Percentiles rank a stretch among this genome's conserved stretches.
Conservation (phyloP, 2,113 vertebrate species). For the Cercopithecus mona region DNA sequence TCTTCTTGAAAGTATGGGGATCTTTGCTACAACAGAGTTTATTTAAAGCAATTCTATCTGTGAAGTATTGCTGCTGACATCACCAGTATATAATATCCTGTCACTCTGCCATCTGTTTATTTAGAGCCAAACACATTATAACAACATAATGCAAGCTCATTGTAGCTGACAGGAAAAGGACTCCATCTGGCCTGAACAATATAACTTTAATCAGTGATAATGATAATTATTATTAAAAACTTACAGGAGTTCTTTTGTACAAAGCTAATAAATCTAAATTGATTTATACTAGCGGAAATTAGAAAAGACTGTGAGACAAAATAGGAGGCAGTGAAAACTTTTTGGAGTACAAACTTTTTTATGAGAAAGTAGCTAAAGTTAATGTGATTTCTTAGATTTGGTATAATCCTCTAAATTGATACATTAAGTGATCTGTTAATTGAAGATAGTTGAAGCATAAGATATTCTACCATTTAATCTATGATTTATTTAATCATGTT, state of each 20-base stretch:
- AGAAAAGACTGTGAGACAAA: slow-evolving; percentile 70
- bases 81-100: slow-evolving; percentile 80
- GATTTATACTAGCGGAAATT: slow-evolving; percentile 79
- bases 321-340: slow-evolving; percentile 63
- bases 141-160: slow-evolving; percentile 81
- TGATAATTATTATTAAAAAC: slow-evolving; percentile 87
- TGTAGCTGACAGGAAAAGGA: slow-evolving; percentile 79
- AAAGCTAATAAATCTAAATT: slow-evolving; percentile 80
- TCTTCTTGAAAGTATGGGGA: slow-evolving; percentile 60
- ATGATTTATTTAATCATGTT: background rate
- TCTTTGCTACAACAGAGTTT: slow-evolving; percentile 77
- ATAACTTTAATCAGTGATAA: slow-evolving; percentile 88
- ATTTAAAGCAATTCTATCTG: slow-evolving; percentile 83
- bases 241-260: slow-evolving; percentile 76
- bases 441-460: background rate
- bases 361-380: background rate
- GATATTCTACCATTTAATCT: background rate
- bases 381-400: background rate
- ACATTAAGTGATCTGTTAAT: background rate
- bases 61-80: slow-evolving; percentile 78
- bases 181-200: slow-evolving; percentile 87
- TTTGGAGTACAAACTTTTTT: slow-evolving; percentile 38
- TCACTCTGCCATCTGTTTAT: slow-evolving; percentile 86
- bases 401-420: background rate
- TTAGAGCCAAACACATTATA: slow-evolving; percentile 84